phyloP scores from a whole-genome alignment of 2,797 vertebrate species.

The Pangasius macronema region DNA sequence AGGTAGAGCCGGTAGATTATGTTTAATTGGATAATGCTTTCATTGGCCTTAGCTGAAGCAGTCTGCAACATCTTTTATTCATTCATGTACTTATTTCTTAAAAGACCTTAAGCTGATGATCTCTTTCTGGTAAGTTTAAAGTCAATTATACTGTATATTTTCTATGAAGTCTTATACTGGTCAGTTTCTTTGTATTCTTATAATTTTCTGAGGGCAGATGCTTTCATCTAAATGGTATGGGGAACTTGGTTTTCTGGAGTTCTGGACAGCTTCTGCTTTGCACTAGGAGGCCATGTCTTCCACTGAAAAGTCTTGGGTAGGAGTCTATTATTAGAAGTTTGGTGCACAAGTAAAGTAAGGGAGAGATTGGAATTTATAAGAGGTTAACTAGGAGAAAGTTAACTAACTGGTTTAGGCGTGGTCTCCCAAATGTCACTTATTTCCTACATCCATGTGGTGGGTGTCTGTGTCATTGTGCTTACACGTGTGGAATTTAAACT shows the following conservation, averaged over 20 bases:
- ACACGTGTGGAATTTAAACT: not conserved
- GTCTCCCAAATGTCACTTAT: not conserved
- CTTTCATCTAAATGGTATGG: not conserved
- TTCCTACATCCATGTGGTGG: not conserved
- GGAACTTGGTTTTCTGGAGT: not conserved
- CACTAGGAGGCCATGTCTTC: not conserved
- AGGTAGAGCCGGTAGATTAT: not conserved
- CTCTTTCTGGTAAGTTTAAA: not conserved
- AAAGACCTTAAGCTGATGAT: not conserved
- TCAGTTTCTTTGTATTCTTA: not conserved
- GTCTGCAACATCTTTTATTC: not conserved
- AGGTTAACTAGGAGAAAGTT: not conserved
- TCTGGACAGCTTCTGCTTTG: not conserved
- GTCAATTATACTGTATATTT: not conserved
- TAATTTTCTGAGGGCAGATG: not conserved
- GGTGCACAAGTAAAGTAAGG: not conserved
- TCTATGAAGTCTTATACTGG: not conserved
- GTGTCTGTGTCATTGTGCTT: not conserved
- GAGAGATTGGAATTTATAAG: not conserved
- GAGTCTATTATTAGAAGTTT: not conserved
- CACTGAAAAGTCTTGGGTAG: not conserved
- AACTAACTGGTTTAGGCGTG: not conserved
- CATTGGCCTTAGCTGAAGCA: not conserved
- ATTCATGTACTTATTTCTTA: not conserved
- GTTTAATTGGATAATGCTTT: not conserved